Percentiles rank a stretch among this genome's conserved stretches.
Evolutionary conservation across 2,888 invertebrate species (phyloP).

Genomic region (Trachelus tabidus): DNA sequence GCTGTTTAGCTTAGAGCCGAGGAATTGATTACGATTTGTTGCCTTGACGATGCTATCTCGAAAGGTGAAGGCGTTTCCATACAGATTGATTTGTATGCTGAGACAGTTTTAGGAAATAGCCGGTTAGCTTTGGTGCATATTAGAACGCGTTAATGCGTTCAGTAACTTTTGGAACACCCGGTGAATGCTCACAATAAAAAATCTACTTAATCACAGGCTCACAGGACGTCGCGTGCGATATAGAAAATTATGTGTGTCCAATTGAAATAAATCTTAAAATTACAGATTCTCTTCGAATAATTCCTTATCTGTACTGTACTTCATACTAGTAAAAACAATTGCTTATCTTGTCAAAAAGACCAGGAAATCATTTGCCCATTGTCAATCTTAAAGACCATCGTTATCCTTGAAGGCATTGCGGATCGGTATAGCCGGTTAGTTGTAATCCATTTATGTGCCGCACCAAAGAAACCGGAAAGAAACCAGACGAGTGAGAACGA

Average conservation of each 20-base stretch:
- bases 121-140: not conserved
- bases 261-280: not conserved
- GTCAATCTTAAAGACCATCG: not conserved
- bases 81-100: slow-evolving; percentile 17
- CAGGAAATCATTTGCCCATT: not conserved
- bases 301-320: not conserved
- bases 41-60: slow-evolving; percentile 37
- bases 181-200: not conserved
- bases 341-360: not conserved
- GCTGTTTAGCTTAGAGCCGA: slow-evolving; percentile 51
- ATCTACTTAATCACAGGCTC: not conserved
- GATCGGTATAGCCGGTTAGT: not conserved
- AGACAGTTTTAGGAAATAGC: slow-evolving; percentile 27
- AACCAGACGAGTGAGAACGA: not conserved
- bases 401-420: not conserved
- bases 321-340: not conserved
- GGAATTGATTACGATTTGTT: slow-evolving; percentile 47
- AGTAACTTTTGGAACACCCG: not conserved
- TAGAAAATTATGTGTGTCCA: not conserved
- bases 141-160: not conserved
- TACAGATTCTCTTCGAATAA: not conserved
- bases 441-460: not conserved
- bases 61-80: slow-evolving; percentile 34
- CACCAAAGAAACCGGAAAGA: not conserved
- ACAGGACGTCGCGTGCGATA: not conserved